Conservation (phyloP, 2,113 vertebrate species). For the Parus major region DNA sequence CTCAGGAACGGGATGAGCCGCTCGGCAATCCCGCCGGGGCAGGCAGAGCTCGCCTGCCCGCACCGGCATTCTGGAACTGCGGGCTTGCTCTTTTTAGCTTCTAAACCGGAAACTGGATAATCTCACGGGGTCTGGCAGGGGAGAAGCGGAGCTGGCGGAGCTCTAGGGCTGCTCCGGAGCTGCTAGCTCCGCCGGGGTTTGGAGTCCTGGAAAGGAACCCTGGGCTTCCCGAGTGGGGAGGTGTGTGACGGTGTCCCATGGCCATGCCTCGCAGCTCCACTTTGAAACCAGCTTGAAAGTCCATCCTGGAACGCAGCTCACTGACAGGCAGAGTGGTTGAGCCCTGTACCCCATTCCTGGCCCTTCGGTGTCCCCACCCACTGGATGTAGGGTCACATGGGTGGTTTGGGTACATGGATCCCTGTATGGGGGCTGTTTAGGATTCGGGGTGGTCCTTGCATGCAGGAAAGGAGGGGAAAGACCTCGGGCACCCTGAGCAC, state of each 20-base stretch:
- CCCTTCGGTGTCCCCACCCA: fast-evolving
- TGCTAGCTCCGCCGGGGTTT: background rate
- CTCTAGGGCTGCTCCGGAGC: background rate
- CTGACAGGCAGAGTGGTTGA: background rate
- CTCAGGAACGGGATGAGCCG: background rate
- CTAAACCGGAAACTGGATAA: background rate
- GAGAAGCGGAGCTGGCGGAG: background rate
- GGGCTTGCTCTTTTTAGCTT: background rate
- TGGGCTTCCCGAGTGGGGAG: background rate
- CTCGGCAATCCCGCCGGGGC: background rate
- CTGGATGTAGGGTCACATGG: fast-evolving
- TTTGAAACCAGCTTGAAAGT: background rate
- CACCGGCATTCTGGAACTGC: background rate
- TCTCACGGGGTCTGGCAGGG: too few relatives aligned
- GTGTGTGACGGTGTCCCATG: background rate
- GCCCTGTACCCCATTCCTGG: background rate
- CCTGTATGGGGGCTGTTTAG: fast-evolving
- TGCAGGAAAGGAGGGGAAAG: background rate
- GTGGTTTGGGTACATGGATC: background rate
- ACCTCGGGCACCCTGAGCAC: fast-evolving
- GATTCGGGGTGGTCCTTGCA: fast-evolving
- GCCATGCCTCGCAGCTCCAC: fast-evolving
- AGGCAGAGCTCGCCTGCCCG: background rate
- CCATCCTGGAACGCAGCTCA: fast-evolving
- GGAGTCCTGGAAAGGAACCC: background rate